phyloP scores from a whole-genome alignment of 2,113 vertebrate genomes.

The Scytalopus superciliaris region DNA sequence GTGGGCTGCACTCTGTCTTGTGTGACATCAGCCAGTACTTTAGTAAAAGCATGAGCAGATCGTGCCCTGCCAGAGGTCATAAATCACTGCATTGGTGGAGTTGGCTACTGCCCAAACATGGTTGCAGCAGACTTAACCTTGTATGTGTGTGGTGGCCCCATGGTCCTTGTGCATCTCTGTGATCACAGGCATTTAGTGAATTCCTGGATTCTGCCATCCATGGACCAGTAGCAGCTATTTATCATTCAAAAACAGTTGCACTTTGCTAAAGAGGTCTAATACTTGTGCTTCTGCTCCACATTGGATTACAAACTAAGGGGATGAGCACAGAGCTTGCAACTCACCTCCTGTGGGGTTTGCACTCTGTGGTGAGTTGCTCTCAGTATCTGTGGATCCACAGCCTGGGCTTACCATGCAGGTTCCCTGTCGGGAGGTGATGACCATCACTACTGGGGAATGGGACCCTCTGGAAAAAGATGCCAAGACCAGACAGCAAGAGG shows the following conservation, averaged over 20 bases:
- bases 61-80: background rate
- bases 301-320: background rate
- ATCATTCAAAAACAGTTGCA: background rate
- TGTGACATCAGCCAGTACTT: background rate
- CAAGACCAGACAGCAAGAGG: background rate
- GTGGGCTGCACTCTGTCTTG: background rate
- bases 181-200: background rate
- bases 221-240: background rate
- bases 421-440: background rate
- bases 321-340: background rate
- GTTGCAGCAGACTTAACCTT: background rate
- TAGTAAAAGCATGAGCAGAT: background rate
- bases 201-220: background rate
- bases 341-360: background rate
- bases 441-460: background rate
- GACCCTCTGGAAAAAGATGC: background rate
- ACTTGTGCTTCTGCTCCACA: background rate
- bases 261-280: background rate
- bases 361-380: background rate
- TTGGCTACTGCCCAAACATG: background rate
- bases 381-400: background rate
- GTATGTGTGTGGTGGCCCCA: rapidly evolving
- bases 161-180: background rate
- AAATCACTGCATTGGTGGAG: background rate
- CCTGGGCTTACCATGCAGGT: background rate